Conservation (phyloP, 1,140 invertebrate species). For the Drosophila kepulauana region DNA sequence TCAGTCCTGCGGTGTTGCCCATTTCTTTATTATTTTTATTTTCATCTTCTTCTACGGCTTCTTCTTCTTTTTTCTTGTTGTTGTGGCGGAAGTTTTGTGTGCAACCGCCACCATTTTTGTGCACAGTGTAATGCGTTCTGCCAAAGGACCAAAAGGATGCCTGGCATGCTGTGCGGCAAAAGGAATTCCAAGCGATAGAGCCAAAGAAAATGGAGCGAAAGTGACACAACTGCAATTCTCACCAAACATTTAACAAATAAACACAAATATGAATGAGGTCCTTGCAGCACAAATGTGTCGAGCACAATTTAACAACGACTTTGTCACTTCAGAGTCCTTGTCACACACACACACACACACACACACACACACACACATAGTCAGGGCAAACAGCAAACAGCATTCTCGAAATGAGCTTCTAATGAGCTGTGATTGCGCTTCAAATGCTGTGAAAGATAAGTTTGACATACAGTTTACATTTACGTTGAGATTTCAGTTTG, state of each 20-base stretch:
- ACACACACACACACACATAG: no score
- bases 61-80: conserved; percentile 13
- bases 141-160: not conserved
- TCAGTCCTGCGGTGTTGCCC: conserved; percentile 30
- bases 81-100: conserved; percentile 67
- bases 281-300: conserved; percentile 27
- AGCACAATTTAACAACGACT: conserved; percentile 34
- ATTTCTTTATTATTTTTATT: conserved; percentile 28
- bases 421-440: conserved; percentile 29
- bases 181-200: conserved; percentile 9
- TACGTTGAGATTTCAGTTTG: not conserved
- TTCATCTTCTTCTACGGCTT: not conserved
- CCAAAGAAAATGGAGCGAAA: conserved; percentile 21
- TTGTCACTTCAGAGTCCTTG: conserved; percentile 14
- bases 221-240: conserved; percentile 22
- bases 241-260: conserved; percentile 43
- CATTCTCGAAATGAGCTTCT: conserved; percentile 21
- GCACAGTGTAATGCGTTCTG: conserved; percentile 31
- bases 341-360: no score
- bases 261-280: conserved; percentile 46
- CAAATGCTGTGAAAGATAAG: not conserved
- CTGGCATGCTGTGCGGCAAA: not conserved
- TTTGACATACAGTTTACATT: not conserved
- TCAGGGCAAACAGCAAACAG: not conserved
- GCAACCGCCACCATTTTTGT: conserved; percentile 73